Percentiles rank a stretch among this genome's conserved stretches.
These are phyloP conservation scores for Mylabris sibirica DNA, from an alignment of 2,888 invertebrate genomes.

Conservation along the genomic window DNA sequence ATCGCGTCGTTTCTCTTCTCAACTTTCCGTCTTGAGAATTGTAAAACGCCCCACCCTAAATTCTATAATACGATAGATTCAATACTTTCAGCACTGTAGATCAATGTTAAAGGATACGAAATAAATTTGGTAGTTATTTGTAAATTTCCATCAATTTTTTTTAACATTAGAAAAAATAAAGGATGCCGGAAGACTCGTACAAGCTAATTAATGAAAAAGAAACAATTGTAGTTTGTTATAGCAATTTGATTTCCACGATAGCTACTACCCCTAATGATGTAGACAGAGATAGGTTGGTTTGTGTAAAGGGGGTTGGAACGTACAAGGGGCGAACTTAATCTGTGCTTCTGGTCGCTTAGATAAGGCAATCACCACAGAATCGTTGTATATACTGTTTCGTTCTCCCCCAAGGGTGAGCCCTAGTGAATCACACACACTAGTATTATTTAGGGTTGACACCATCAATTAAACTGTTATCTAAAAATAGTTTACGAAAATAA, in stretches of 20 bases:
- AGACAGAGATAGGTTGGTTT: slow-evolving; percentile 17
- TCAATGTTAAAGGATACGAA: background rate
- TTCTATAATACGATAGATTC: no score
- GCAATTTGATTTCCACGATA: slow-evolving; percentile 22
- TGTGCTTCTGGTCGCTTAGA: slow-evolving; percentile 63
- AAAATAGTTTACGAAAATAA: slow-evolving; percentile 58
- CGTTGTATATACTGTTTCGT: slow-evolving; percentile 47
- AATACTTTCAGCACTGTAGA: background rate
- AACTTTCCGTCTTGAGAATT: slow-evolving; percentile 44
- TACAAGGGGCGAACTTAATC: slow-evolving; percentile 56
- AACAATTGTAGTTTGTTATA: slow-evolving; percentile 15
- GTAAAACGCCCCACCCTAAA: background rate
- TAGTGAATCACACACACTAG: slow-evolving; percentile 58
- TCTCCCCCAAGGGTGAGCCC: slow-evolving; percentile 37
- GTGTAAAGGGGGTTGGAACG: slow-evolving; percentile 21
- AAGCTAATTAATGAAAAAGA: background rate
- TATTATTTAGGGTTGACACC: slow-evolving; percentile 60
- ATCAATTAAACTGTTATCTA: slow-evolving; percentile 62
- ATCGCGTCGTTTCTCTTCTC: slow-evolving; percentile 34
- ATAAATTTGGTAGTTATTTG: no score
- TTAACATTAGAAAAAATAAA: background rate
- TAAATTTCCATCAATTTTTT: no score
- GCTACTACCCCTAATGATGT: slow-evolving; percentile 16
- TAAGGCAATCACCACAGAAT: slow-evolving; percentile 61
- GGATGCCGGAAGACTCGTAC: background rate